phyloP scores from a whole-genome alignment of 2,113 vertebrate genomes.

The Sylvia atricapilla region DNA sequence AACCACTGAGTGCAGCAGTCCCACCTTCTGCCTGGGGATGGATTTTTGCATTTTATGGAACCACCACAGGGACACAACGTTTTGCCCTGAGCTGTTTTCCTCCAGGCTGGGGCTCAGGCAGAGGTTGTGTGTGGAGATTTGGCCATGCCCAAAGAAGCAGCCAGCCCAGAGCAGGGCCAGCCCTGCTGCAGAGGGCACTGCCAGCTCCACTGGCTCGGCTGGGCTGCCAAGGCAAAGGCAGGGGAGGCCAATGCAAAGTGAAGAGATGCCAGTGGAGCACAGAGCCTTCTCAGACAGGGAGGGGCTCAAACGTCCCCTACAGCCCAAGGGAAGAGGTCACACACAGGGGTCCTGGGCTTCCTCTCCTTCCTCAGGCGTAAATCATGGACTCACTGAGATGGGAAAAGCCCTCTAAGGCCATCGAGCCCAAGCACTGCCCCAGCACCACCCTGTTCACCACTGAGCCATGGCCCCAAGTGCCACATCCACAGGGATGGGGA shows the following conservation, averaged over 20 bases:
- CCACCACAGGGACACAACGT: neutral
- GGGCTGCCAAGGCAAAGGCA: neutral
- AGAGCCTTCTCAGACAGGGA: neutral
- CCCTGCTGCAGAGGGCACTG: neutral
- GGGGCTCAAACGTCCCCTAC: neutral
- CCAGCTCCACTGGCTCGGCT: neutral
- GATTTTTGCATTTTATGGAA: neutral
- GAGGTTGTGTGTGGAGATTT: neutral
- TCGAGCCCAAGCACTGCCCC: accelerated
- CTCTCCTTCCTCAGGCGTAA: neutral
- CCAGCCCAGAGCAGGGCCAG: neutral
- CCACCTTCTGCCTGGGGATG: neutral
- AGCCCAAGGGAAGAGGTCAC: neutral
- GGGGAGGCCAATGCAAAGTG: neutral
- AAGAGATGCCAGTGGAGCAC: neutral
- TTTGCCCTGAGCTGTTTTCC: neutral
- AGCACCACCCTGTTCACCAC: neutral
- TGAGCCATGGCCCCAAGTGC: neutral
- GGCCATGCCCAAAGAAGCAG: too few species aligned
- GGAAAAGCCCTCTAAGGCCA: neutral
- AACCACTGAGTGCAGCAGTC: neutral
- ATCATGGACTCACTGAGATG: neutral
- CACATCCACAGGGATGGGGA: neutral
- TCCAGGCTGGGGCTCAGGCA: neutral
- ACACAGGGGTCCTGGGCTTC: neutral